These are phyloP conservation scores for Cistogaster globosa DNA, from an alignment of 2,888 invertebrate species.

Conservation along the genomic window DNA sequence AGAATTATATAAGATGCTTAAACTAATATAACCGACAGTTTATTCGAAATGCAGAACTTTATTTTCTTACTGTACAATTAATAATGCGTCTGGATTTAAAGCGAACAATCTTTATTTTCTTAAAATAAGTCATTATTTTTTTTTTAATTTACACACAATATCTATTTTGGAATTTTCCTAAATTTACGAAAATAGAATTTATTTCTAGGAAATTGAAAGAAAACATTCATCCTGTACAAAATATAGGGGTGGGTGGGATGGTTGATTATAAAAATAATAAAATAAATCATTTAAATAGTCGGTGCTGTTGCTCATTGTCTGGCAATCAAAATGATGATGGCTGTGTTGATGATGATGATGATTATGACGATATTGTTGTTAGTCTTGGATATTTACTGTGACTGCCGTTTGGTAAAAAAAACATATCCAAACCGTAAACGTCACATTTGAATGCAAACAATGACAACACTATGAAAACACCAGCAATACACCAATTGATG, in stretches of 20 bases:
- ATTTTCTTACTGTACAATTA: no score
- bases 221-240: conserved; percentile 9
- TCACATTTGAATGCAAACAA: conserved; percentile 64
- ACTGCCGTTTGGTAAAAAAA: conserved; percentile 25
- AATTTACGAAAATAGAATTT: conserved; percentile 8
- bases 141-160: background rate
- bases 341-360: conserved; percentile 20
- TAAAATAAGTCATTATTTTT: background rate
- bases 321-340: conserved; percentile 34
- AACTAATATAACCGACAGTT: no score
- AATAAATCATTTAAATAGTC: conserved; percentile 35
- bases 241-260: conserved; percentile 24
- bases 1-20: no score
- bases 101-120: no score
- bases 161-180: background rate
- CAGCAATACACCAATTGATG: conserved; percentile 43
- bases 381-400: no score
- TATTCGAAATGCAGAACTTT: no score
- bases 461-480: conserved; percentile 57
- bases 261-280: background rate
- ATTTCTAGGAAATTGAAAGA: background rate
- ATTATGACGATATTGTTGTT: conserved; percentile 24
- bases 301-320: conserved; percentile 38
- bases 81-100: no score
- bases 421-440: conserved; percentile 56